Base-by-base conservation (phyloP, 1,140 invertebrate species). In the Cyphomyrmex costatus region DNA sequence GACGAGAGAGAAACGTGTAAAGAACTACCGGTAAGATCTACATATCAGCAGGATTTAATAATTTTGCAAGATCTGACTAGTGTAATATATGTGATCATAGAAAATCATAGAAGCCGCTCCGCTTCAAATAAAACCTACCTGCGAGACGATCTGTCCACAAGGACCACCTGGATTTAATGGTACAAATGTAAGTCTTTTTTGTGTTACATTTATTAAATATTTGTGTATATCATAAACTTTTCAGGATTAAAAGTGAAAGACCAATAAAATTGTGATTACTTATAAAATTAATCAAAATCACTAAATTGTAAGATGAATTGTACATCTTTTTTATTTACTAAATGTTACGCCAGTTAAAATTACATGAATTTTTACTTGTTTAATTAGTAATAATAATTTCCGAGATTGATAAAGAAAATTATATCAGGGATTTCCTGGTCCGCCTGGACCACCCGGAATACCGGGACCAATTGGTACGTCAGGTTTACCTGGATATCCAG, bases 1-100 rank as follows among this genome's bases (percentile, higher is more conserved):
- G 96, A 97, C 12, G 96, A 97, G 86, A 94, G 97, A 90, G 97
- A 97, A 92, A 96, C 94, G n/a, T 98, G 97, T 92, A 95, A 96
- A 77, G 97, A 98, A 93, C 90, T 98, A 56, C 97, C 96, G 65
- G 96, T 96, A 95, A 95, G 92, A 74, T 46, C 30, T 80, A 80
- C 51, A 90, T 82, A 79, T 85, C 49, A 6, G 56, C 10, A 83
- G 85, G 46, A 56, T 51, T 58, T 77, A 42, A 56, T 46, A 51
- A 0, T 63, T 86, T 78, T 30, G 60, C 58, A 79, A 90, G 10
- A 79, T 63, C 10, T 60, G 24, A 51, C 24, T n/a, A 24, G 49
- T 83, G 42, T 89, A 80, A 89, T 90, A 73, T 84, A 68, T 82
- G 58, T 86, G 65, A 89, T 65, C 68, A 21, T 73, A 92, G 91